phyloP scores from a whole-genome alignment of 64 coral and sea anemone species.

The Porites lutea region DNA sequence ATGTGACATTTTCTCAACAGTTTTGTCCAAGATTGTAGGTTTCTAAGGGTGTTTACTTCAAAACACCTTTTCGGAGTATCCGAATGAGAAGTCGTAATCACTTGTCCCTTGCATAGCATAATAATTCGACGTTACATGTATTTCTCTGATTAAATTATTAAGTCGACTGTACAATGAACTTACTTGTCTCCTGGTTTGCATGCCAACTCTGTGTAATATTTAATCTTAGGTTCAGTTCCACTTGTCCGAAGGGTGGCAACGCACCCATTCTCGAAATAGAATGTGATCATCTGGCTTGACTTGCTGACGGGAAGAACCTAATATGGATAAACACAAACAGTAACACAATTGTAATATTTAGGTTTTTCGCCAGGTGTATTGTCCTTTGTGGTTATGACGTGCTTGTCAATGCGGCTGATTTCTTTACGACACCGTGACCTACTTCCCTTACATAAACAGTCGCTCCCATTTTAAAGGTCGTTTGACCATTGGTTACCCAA shows the following conservation, averaged over 20 bases:
- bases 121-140: not conserved
- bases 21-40: too few species aligned
- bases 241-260: conserved; percentile 94
- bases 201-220: conserved; percentile 95
- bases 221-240: conserved; percentile 98
- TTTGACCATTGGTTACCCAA: too few species aligned
- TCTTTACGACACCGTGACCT: too few species aligned
- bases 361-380: too few species aligned
- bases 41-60: too few species aligned
- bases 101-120: not conserved
- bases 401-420: too few species aligned
- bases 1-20: too few species aligned
- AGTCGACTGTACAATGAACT: not conserved
- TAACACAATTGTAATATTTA: not conserved
- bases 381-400: too few species aligned
- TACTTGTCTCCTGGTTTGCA: conserved; percentile 84
- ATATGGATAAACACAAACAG: not conserved
- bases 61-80: too few species aligned
- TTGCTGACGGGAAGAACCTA: conserved; percentile 93
- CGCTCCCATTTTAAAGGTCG: too few species aligned
- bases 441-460: too few species aligned
- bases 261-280: conserved; percentile 97
- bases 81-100: too few species aligned
- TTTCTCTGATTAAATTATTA: not conserved
- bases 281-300: conserved; percentile 98